These are phyloP conservation scores for Tenthredo distinguenda DNA, from an alignment of 2,888 invertebrate genomes.

Conservation along the genomic window DNA sequence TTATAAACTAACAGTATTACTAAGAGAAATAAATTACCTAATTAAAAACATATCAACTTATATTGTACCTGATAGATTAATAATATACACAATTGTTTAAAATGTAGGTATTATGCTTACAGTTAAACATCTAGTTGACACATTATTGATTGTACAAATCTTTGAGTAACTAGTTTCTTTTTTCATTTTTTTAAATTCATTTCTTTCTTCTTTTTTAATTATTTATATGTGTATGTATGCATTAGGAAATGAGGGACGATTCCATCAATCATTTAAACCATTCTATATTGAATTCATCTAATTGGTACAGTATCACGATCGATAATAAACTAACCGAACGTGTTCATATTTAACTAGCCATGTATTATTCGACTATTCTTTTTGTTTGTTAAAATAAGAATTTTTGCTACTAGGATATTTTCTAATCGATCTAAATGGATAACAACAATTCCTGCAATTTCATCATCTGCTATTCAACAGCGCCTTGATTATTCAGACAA, in stretches of 20 bases:
- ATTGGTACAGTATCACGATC: neutral
- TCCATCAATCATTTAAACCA: slow-evolving; percentile 11
- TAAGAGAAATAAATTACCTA: slow-evolving; percentile 49
- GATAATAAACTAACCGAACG: slow-evolving; percentile 7
- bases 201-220: neutral
- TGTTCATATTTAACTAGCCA: neutral
- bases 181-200: neutral
- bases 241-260: slow-evolving; percentile 2
- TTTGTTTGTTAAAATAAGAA: neutral
- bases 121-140: slow-evolving; percentile 54
- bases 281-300: slow-evolving; percentile 27
- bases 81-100: slow-evolving; percentile 17
- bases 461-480: neutral
- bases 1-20: slow-evolving; percentile 4
- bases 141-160: slow-evolving; percentile 55
- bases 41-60: slow-evolving; percentile 28
- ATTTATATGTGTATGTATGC: neutral
- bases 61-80: slow-evolving; percentile 16
- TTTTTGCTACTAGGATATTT: neutral
- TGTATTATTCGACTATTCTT: neutral
- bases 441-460: neutral
- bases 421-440: neutral
- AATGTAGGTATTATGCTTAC: slow-evolving; percentile 30
- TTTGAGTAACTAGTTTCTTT: slow-evolving; percentile 50
- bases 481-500: neutral